Evolutionary conservation across 2,113 vertebrate genomes (phyloP).

Genomic region (Monopterus albus): DNA sequence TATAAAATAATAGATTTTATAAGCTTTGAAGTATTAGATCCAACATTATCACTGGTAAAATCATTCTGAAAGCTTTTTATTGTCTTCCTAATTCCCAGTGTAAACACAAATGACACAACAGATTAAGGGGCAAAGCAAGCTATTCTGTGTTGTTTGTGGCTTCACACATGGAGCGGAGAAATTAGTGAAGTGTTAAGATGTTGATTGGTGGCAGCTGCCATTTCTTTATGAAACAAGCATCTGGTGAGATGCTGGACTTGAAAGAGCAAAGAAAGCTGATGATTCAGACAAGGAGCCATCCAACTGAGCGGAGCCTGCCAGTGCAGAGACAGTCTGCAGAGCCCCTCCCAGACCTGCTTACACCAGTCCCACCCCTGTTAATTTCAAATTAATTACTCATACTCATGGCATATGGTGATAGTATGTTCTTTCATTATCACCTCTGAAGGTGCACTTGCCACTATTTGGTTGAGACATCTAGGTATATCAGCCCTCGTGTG

Average conservation of each 20-base stretch:
- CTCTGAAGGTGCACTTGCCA: constrained; percentile 26
- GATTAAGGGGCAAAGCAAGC: background rate
- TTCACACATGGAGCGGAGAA: constrained; percentile 15
- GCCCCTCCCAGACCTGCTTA: constrained; percentile 9
- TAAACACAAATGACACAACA: background rate
- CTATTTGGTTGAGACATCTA: constrained; percentile 34
- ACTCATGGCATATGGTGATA: constrained; percentile 42
- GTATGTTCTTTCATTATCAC: constrained; percentile 48
- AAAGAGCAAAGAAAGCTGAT: constrained; percentile 67
- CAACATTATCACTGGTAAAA: background rate
- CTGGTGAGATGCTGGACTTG: constrained; percentile 51
- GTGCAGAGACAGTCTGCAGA: constrained; percentile 18
- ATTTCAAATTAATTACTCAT: constrained; percentile 64
- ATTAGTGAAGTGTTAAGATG: constrained; percentile 24
- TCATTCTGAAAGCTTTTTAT: background rate
- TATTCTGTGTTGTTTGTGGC: constrained; percentile 9
- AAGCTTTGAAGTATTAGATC: constrained; percentile 11
- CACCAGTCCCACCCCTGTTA: constrained; percentile 17
- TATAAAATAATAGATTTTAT: too few relatives aligned
- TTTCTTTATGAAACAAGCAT: constrained; percentile 67
- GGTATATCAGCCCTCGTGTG: constrained; percentile 1
- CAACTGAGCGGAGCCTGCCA: constrained; percentile 44
- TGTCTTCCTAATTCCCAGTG: background rate
- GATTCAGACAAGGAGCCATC: constrained; percentile 63
- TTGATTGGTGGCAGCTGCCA: constrained; percentile 56